Conservation (phyloP, 2,888 invertebrate species). For the Philaethria dido region DNA sequence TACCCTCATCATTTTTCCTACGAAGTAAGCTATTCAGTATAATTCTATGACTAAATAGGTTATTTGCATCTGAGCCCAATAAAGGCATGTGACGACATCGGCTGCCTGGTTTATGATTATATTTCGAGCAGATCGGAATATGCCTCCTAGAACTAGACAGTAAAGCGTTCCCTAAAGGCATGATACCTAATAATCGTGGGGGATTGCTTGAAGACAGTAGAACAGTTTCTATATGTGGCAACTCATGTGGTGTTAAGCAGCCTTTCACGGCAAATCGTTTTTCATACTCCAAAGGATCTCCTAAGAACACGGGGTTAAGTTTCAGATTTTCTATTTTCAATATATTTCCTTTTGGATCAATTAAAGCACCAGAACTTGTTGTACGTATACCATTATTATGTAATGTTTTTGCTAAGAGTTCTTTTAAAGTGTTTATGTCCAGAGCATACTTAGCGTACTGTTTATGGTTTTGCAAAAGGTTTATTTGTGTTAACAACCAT, state of each 20-base stretch:
- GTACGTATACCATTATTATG: conserved; percentile 53
- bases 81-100: not conserved
- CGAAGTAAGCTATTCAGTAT: conserved; percentile 1
- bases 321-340: conserved; percentile 54
- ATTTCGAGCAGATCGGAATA: not conserved
- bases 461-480: conserved; percentile 5
- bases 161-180: conserved; percentile 54
- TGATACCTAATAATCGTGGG: conserved; percentile 58
- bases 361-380: conserved; percentile 49
- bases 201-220: conserved; percentile 56
- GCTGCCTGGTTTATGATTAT: not conserved
- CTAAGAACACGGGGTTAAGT: conserved; percentile 60
- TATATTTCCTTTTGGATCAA: conserved; percentile 51
- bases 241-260: conserved; percentile 43
- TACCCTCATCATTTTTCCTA: conserved; percentile 1
- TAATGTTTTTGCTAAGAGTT: conserved; percentile 53
- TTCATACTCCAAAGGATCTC: conserved; percentile 51
- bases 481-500: conserved; percentile 28
- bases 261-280: conserved; percentile 40
- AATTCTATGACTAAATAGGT: not conserved
- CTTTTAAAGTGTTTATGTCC: conserved; percentile 49
- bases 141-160: not conserved
- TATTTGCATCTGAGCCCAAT: not conserved
- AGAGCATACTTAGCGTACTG: conserved; percentile 39
- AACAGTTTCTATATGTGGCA: conserved; percentile 57